Evolutionary conservation across 2,113 vertebrate species (phyloP), one percentile per base, ranked within the genome.

Genomic region (Cebidichthys violaceus): DNA sequence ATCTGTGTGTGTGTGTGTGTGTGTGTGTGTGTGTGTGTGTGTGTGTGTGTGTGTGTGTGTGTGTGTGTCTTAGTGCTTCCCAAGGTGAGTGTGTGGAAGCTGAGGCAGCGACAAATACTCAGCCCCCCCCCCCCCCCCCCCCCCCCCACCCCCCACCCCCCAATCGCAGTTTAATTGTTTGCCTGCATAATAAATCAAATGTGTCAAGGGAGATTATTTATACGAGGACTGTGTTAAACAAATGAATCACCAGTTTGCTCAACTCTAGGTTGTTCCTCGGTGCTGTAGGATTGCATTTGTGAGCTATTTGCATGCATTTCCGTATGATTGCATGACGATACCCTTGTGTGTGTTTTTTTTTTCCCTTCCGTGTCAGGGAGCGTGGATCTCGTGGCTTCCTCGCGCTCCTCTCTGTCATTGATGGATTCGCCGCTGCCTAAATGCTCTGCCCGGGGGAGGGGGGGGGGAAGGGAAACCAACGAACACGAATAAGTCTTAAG

Each of bases 171-270:
- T 91, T 91, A 94, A 94, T 91, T 93, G 92, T 94, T 94, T 92
- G 84, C 89, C 85, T 90, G 79, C 83, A 72, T 93, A 90, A 93
- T 94, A 92, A 93, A 94, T 94, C 91, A 92, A 88, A 92, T 50
- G 76, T 90, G 90, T 93, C 91, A 75, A 18, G 86, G 77, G 83
- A 78, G 86, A 92, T 93, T 92, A 92, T 92, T 92, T 92, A 92
- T 89, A 92, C 86, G 78, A 85, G 88, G 69, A 27, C 67, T 52
- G 65, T 73, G 83, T 89, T 89, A 85, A 90, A 88, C 86, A 94
- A 93, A 92, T 90, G 67, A 91, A 92, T 92, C 83, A 78, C 85
- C 27, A 5, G 77, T 88, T 90, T 89, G 74, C 85, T 86, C 82
- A 70, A 65, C 83, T 85, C 79, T 33, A 4, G 75, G 37, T 52